phyloP scores from a whole-genome alignment of 2,113 vertebrate species.

The Willisornis vidua region DNA sequence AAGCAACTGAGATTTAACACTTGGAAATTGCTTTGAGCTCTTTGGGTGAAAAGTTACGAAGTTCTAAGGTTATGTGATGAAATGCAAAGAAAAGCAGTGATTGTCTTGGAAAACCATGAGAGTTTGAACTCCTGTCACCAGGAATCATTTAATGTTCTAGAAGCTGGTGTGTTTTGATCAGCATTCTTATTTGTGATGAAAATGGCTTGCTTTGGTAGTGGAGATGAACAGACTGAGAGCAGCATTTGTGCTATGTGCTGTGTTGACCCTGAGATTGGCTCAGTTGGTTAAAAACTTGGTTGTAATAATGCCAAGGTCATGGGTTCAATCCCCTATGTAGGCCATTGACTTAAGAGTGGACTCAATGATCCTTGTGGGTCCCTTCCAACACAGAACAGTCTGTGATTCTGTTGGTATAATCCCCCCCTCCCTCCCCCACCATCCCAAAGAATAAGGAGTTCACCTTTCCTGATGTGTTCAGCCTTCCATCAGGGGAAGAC shows the following conservation, averaged over 20 bases:
- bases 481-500: background rate
- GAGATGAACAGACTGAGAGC: background rate
- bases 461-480: background rate
- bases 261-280: too few relatives aligned
- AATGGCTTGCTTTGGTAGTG: background rate
- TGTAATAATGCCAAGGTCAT: too few relatives aligned
- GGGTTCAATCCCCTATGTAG: too few relatives aligned
- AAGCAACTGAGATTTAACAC: background rate
- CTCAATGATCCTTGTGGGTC: too few relatives aligned
- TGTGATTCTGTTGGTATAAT: background rate
- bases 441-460: accelerated
- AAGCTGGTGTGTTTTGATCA: background rate
- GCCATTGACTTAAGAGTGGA: too few relatives aligned
- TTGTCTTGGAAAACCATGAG: background rate
- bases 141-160: background rate
- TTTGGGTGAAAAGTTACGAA: background rate
- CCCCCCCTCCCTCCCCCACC: background rate
- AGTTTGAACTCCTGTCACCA: background rate
- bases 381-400: too few relatives aligned
- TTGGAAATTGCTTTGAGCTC: constrained; percentile 19
- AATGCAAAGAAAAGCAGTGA: background rate
- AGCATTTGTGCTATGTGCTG: background rate
- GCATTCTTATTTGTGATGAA: background rate
- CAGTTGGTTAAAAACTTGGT: too few relatives aligned
- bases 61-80: constrained; percentile 8